A percentile compares a stretch with the other conserved stretches of the same genome.
phyloP scores from a whole-genome alignment of 2,888 invertebrate genomes.

The Cataglyphis rosenhaueri region DNA sequence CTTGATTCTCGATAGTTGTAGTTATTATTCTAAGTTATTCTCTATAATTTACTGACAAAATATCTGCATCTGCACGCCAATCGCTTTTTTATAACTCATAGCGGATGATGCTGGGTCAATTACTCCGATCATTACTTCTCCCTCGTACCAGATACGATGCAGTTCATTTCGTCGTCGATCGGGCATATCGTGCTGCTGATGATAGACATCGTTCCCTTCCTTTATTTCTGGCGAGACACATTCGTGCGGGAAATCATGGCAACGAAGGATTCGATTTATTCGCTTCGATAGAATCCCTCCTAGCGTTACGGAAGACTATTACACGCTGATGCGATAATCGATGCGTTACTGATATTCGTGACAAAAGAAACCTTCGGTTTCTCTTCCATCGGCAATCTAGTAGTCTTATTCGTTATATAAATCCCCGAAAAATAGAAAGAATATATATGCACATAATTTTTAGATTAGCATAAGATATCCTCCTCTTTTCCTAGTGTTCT shows the following conservation, averaged over 20 bases:
- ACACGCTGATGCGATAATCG: constrained; percentile 2
- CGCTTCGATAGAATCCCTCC: constrained; percentile 13
- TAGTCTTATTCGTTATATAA: no score
- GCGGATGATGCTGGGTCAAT: constrained; percentile 40
- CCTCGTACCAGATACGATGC: constrained; percentile 39
- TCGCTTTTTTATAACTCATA: constrained; percentile 8
- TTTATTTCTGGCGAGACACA: constrained; percentile 46
- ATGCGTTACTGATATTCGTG: constrained; percentile 26
- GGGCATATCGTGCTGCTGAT: constrained; percentile 34
- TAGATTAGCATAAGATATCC: no score
- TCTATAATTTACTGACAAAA: not conserved
- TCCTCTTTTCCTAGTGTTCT: no score
- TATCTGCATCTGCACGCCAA: not conserved
- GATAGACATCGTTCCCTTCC: constrained; percentile 41
- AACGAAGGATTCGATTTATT: constrained; percentile 44
- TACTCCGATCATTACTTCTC: constrained; percentile 24
- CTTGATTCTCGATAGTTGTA: not conserved
- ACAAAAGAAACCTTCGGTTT: not conserved
- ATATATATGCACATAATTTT: not conserved
- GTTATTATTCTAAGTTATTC: not conserved
- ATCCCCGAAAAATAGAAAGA: not conserved
- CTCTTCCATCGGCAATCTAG: not conserved
- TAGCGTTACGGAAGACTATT: constrained; percentile 1
- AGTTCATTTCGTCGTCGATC: constrained; percentile 19
- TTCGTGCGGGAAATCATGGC: constrained; percentile 30